phyloP scores from a whole-genome alignment of 2,888 invertebrate species.

The Rhodophaea formosa region DNA sequence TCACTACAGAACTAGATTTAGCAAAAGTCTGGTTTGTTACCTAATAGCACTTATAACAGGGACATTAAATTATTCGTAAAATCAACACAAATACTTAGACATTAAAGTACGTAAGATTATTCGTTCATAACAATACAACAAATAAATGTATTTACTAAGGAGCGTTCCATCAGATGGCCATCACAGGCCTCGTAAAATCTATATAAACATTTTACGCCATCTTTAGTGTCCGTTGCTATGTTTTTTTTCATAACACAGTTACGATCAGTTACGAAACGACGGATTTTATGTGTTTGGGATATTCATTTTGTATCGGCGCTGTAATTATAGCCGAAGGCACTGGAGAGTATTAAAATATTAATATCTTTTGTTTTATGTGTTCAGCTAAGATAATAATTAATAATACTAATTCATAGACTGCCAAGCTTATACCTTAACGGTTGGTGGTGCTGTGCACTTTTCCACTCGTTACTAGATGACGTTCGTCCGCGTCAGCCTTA shows the following conservation, averaged over 20 bases:
- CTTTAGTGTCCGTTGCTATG: constrained; percentile 1
- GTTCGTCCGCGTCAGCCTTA: too few relatives aligned
- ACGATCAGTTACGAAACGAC: not conserved
- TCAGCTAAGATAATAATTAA: too few relatives aligned
- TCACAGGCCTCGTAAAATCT: constrained; percentile 1
- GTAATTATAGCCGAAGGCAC: not conserved
- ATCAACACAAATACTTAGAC: too few relatives aligned
- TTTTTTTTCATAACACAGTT: constrained; percentile 13
- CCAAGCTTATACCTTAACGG: too few relatives aligned
- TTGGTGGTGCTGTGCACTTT: too few relatives aligned
- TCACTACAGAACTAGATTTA: too few relatives aligned
- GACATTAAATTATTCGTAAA: too few relatives aligned
- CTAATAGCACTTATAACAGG: too few relatives aligned
- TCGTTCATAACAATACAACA: not conserved
- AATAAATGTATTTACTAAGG: not conserved
- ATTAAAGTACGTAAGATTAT: not conserved
- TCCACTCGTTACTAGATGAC: too few relatives aligned
- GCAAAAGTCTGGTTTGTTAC: too few relatives aligned
- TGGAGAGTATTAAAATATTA: not conserved
- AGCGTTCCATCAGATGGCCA: constrained; percentile 2
- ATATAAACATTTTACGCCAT: constrained; percentile 15
- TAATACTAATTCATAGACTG: too few relatives aligned
- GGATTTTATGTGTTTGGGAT: constrained; percentile 12
- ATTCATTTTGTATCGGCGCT: constrained; percentile 9
- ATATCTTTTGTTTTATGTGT: not conserved